Evolutionary conservation across 2,888 invertebrate species (phyloP), one percentile per base, ranked within the genome.

Genomic region (Rapana venosa): DNA sequence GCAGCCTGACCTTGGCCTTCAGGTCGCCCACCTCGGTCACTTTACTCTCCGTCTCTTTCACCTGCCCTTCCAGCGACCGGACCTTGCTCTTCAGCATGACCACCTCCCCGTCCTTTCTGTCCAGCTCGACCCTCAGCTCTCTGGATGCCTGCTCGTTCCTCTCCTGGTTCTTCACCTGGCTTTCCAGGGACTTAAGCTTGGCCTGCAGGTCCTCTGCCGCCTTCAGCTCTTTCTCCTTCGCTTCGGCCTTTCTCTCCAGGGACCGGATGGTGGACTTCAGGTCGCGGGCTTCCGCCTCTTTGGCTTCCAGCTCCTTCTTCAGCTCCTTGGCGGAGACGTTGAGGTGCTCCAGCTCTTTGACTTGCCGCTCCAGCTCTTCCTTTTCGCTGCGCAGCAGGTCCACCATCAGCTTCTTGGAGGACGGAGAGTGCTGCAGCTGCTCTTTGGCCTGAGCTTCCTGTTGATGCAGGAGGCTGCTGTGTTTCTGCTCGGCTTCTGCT

Each of bases 201-300:
- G 47, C 36, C 58, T 11, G 13, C 22, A 77, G 47, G 47, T 88
- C 87, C 15, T 6, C 35, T 26, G 83, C 74, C 74, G 56, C 74
- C 70, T 88, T 81, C 11, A 88, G 26, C 61, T 70, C 77, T n/a
- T 26, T 36, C 61, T 88, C 85, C 35, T 83, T 56, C 70, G 58
- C 88, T 47, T 88, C 90, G 20, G 58, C 85, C 61, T 88, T 74
- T 8, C 30, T 61, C 79, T 88, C 61, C 86, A 88, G 22, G n/a
- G 61, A 15, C 20, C 77, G 79, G 88, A 90, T 70, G 87, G 87
- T 88, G 56, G 83, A 88, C 32, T 89, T 92, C 84, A 91, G 90
- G 77, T 92, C 92, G n/a, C 90, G 90, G 8, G 92, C 70, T 66
- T 93, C 92, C 36, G 88, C 88, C 74, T 92, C 91, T 35, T 89